These are phyloP conservation scores for Norana najaformis DNA, from an alignment of 2,888 invertebrate genomes.

Conservation along the genomic window DNA sequence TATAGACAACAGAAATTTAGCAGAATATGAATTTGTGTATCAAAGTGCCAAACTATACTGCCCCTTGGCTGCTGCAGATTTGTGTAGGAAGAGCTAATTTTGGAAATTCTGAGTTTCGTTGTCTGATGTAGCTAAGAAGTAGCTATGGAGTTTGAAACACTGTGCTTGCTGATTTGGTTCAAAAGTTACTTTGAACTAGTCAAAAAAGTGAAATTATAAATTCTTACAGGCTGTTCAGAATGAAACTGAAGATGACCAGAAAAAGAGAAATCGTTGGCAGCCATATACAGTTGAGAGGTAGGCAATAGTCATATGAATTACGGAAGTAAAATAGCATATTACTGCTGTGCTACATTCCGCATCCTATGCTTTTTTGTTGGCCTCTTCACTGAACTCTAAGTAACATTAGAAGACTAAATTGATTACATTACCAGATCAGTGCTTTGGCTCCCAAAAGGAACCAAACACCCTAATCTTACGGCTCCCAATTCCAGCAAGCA, in stretches of 20 bases:
- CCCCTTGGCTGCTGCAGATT: not conserved
- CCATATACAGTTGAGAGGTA: conserved; percentile 58
- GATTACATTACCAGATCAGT: not conserved
- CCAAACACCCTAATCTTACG: not conserved
- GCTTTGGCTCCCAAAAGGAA: not conserved
- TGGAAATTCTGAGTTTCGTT: not conserved
- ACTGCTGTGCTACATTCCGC: not conserved
- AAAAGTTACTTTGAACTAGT: not conserved
- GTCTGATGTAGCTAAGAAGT: not conserved
- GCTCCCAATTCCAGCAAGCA: not conserved
- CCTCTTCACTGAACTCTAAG: too few relatives aligned
- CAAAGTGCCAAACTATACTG: not conserved
- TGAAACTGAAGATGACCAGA: not conserved
- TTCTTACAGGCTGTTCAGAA: conserved; percentile 18
- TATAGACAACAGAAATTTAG: not conserved
- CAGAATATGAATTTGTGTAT: not conserved
- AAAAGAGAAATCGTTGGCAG: conserved; percentile 45
- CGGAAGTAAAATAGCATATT: not conserved
- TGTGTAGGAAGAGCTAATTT: too few relatives aligned
- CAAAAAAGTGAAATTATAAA: not conserved
- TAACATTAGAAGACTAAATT: not conserved
- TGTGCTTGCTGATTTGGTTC: too few relatives aligned
- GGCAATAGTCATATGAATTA: not conserved
- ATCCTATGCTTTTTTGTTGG: too few relatives aligned
- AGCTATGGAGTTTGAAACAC: not conserved